Percentiles rank a stretch among this genome's conserved stretches.
Evolutionary conservation across 2,888 invertebrate species (phyloP).

Genomic region (Elegia similella): DNA sequence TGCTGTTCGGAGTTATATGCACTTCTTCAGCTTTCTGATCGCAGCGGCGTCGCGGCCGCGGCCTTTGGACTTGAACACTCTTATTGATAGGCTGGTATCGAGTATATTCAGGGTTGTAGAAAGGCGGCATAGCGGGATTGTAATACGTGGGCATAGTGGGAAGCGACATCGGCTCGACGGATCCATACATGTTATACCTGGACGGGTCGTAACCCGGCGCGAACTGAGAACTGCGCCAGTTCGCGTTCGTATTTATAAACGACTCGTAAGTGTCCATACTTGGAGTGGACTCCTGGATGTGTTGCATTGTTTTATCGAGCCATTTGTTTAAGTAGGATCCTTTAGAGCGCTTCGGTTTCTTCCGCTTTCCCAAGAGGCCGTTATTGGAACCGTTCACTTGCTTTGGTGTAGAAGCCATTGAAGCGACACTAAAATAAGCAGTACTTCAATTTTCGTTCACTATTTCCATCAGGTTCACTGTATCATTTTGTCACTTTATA

Average conservation of each 20-base stretch:
- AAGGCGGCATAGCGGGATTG: constrained; percentile 49
- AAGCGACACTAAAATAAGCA: constrained; percentile 24
- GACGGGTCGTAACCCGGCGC: constrained; percentile 71
- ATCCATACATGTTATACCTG: constrained; percentile 74
- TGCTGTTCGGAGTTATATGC: constrained; percentile 45
- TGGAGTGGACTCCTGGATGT: constrained; percentile 63
- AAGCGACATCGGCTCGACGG: constrained; percentile 84
- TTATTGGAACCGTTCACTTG: constrained; percentile 67
- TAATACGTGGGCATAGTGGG: constrained; percentile 83
- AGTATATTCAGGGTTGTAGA: constrained; percentile 54
- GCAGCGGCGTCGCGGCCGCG: constrained; percentile 51
- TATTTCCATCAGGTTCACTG: constrained; percentile 23
- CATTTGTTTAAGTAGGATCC: constrained; percentile 74
- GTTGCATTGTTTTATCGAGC: constrained; percentile 75
- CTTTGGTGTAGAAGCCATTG: constrained; percentile 74
- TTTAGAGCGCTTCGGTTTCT: constrained; percentile 69
- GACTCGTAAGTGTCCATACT: constrained; percentile 66
- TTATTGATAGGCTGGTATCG: constrained; percentile 62
- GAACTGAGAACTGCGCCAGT: constrained; percentile 62
- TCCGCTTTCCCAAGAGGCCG: constrained; percentile 73
- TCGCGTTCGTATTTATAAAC: constrained; percentile 49
- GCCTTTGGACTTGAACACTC: constrained; percentile 60
- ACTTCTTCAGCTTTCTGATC: constrained; percentile 59
- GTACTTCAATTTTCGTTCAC: background rate
- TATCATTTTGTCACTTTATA: constrained; percentile 36